Base-by-base conservation (phyloP, 92 coral and sea anemone species). In the Phenganax subtilis region DNA sequence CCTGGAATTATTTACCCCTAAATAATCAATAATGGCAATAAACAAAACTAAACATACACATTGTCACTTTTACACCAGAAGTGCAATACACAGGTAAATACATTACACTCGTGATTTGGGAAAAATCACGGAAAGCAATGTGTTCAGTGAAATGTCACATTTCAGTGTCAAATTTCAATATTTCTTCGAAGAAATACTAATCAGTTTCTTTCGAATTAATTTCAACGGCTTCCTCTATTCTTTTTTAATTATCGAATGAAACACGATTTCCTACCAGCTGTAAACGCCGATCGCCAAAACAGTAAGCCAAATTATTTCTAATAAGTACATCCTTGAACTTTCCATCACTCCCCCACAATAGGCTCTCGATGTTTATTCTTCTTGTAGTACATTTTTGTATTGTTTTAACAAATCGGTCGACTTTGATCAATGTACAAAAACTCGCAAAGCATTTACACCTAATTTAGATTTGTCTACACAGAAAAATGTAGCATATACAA, bases 171-270 rank as follows among this genome's bases (percentile, higher is more conserved):
- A 17, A 68, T 30, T 68, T 37, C 53, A 68, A 7, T 37, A 12
- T 30, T 51, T 68, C 30, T 68, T 17, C 28, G 20, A 68, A 68
- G 54, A 68, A 68, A 68, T 37, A 10, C 53, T 30, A 68, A 68
- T 68, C 14, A 68, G 12, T 66, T 37, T 37, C 47, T 30, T 30
- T 66, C 7, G 72, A 66, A 66, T 66, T 30, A 66, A 66, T 30
- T 27, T 27, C 28, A 27, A 37, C 14, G 8, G 73, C 31, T 17
- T 20, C 44, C 70, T 64, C 17, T 10, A 17, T 14, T 30, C 37
- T 64, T 68, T 68, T 30, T 68, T 68, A 68, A 68, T 68, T 68
- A 68, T 37, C 14, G 15, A 68, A 30, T 37, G 7, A 12, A 68
- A 44, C 47, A 20, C 31, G 27, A 20, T 3, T 64, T 64, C 37